phyloP scores from a whole-genome alignment of 2,797 vertebrate genomes.

The Sebastes iracundus region DNA sequence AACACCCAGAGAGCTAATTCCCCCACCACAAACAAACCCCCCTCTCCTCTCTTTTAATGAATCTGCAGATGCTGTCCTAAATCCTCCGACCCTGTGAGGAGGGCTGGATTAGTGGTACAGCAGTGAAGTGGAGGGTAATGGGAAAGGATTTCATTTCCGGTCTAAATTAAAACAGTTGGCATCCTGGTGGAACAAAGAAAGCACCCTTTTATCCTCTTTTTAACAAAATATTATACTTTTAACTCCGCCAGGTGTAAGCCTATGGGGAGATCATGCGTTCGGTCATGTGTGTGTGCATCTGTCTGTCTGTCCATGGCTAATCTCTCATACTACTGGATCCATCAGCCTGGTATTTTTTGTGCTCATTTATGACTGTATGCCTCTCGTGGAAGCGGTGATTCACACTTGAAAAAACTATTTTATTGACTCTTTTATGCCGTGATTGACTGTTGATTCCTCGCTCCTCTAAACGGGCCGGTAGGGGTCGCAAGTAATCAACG shows the following conservation, averaged over 20 bases:
- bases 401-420: background rate
- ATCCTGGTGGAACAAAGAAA: background rate
- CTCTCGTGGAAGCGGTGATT: background rate
- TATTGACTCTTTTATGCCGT: background rate
- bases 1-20: background rate
- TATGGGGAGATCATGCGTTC: background rate
- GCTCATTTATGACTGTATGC: background rate
- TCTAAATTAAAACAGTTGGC: background rate
- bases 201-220: background rate
- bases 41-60: background rate
- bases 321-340: background rate
- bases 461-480: background rate
- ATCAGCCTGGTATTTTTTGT: background rate
- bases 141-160: background rate
- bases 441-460: background rate
- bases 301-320: background rate
- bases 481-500: background rate
- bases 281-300: background rate
- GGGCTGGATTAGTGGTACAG: background rate
- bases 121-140: background rate
- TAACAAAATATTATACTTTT: background rate
- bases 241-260: background rate
- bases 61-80: slow-evolving; percentile 28
- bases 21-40: background rate
- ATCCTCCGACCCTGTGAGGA: slow-evolving; percentile 16